A percentile compares a stretch with the other conserved stretches of the same genome.
Conservation (phyloP, 2,888 invertebrate species). For the Cheilosia variabilis region DNA sequence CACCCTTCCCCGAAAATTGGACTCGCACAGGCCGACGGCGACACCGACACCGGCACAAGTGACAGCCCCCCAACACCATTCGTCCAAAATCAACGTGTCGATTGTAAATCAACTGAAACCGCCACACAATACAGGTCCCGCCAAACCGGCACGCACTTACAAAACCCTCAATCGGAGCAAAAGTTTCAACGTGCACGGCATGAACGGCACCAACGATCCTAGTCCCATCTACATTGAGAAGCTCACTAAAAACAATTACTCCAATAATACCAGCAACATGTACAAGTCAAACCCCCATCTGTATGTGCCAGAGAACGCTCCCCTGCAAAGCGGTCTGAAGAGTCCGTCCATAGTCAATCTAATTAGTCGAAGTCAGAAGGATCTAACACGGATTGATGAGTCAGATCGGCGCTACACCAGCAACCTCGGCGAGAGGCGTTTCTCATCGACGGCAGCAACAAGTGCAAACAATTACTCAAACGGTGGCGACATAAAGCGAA, state of each 20-base stretch:
- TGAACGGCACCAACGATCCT: conserved; percentile 84
- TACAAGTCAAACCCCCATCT: conserved; percentile 92
- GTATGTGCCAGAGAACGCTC: conserved; percentile 85
- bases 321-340: conserved; percentile 85
- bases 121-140: conserved; percentile 85
- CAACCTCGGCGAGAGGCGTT: conserved; percentile 71
- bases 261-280: conserved; percentile 82
- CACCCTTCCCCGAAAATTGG: conserved; percentile 89
- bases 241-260: conserved; percentile 82
- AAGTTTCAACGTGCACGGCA: conserved; percentile 92
- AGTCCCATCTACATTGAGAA: conserved; percentile 83
- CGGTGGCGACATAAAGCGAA: conserved; percentile 86
- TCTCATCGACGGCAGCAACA: conserved; percentile 53
- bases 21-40: conserved; percentile 77
- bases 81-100: conserved; percentile 88
- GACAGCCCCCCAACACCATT: conserved; percentile 81
- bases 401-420: conserved; percentile 79
- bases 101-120: conserved; percentile 85
- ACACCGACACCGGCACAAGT: conserved; percentile 15
- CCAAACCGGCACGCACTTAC: conserved; percentile 92
- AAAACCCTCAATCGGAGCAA: conserved; percentile 91
- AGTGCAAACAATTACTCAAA: conserved; percentile 51
- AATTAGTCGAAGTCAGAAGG: conserved; percentile 92
- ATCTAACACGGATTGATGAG: conserved; percentile 87
- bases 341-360: conserved; percentile 94